Evolutionary conservation across 2,797 vertebrate species (phyloP).

Genomic region (Diglossa cyanea): DNA sequence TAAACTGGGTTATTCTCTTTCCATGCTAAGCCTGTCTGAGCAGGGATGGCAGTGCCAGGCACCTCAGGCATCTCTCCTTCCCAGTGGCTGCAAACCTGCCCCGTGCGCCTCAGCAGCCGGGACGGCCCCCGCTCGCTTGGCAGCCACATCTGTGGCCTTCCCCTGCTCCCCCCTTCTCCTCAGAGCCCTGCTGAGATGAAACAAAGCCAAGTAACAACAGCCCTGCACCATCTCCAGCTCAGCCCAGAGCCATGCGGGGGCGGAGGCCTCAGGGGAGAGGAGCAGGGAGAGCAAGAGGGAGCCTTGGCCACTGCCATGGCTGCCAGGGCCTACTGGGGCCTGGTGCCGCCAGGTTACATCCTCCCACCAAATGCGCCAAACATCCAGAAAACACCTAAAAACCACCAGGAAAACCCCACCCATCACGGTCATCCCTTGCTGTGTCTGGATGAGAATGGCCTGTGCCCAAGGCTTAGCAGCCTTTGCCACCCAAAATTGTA

Average conservation of each 20-base stretch:
- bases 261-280: background rate
- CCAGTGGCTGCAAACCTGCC: rapidly evolving
- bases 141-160: background rate
- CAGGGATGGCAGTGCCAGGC: background rate
- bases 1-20: background rate
- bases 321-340: rapidly evolving
- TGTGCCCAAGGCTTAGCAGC: rapidly evolving
- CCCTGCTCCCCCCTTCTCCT: background rate
- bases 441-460: rapidly evolving
- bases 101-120: rapidly evolving
- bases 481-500: rapidly evolving
- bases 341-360: rapidly evolving
- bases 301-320: rapidly evolving
- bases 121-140: rapidly evolving
- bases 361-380: rapidly evolving
- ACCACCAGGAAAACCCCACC: background rate
- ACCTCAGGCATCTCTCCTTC: rapidly evolving
- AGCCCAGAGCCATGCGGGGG: rapidly evolving
- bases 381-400: background rate
- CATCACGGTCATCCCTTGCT: rapidly evolving
- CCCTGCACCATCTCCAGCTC: rapidly evolving
- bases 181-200: background rate
- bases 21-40: rapidly evolving
- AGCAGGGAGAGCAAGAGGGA: background rate
- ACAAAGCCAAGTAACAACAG: rapidly evolving